These are phyloP conservation scores for Microplitis mediator DNA, from an alignment of 1,140 invertebrate species.

Conservation along the genomic window DNA sequence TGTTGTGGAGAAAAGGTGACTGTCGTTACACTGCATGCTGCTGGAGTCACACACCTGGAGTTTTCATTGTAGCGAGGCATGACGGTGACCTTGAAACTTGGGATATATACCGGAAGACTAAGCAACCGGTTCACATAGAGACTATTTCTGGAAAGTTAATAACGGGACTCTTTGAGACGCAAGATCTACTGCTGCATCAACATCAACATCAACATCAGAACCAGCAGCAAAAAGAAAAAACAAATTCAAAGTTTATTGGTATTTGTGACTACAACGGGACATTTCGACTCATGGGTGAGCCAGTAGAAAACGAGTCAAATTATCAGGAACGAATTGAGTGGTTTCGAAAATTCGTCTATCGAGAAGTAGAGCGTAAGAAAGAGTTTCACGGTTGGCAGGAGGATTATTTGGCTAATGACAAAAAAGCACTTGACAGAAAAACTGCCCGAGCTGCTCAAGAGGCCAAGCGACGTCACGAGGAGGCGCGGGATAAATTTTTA, in stretches of 20 bases:
- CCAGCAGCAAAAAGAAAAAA: neutral
- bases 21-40: constrained; percentile 63
- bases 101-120: constrained; percentile 53
- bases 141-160: constrained; percentile 42
- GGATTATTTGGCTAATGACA: constrained; percentile 40
- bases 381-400: constrained; percentile 45
- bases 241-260: constrained; percentile 33
- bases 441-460: constrained; percentile 37
- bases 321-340: constrained; percentile 43
- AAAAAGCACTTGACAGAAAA: constrained; percentile 33
- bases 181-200: neutral
- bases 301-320: constrained; percentile 1
- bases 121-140: constrained; percentile 39
- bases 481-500: constrained; percentile 38
- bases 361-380: constrained; percentile 46
- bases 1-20: constrained; percentile 62
- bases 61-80: constrained; percentile 58
- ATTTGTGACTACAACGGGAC: constrained; percentile 39
- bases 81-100: constrained; percentile 66
- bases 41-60: constrained; percentile 59
- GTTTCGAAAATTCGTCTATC: constrained; percentile 47
- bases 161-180: constrained; percentile 32
- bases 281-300: constrained; percentile 39
- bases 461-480: constrained; percentile 35
- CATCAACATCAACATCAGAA: constrained; percentile 1